Conservation (phyloP, 2,797 vertebrate genomes). For the Staurois parvus region DNA sequence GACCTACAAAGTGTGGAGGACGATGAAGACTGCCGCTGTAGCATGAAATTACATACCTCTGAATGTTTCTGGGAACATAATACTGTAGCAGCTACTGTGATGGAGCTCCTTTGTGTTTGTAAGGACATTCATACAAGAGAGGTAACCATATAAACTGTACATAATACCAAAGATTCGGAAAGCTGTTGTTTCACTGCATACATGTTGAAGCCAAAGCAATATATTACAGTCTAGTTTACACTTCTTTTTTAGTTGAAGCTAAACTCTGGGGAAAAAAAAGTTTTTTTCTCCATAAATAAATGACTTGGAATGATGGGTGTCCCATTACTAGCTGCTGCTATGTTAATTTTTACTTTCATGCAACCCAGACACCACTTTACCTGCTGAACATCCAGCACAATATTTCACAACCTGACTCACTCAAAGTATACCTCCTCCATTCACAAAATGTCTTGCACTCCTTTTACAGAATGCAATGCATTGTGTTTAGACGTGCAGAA, state of each 20-base stretch:
- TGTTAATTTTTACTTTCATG: too few species aligned
- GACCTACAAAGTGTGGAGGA: not conserved
- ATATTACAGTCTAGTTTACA: not conserved
- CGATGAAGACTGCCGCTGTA: not conserved
- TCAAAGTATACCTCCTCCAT: too few species aligned
- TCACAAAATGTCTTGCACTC: too few species aligned
- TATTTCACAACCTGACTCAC: too few species aligned
- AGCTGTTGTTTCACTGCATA: not conserved
- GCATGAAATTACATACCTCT: constrained; percentile 14
- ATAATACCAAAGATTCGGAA: not conserved
- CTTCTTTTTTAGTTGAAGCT: not conserved
- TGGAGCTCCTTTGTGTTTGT: not conserved
- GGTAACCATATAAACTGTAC: not conserved
- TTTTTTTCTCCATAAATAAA: too few species aligned
- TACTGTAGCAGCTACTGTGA: not conserved
- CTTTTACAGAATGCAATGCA: too few species aligned
- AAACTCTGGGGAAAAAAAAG: too few species aligned
- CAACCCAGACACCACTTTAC: too few species aligned
- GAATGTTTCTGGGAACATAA: constrained; percentile 4
- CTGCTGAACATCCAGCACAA: too few species aligned
- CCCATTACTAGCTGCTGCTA: too few species aligned
- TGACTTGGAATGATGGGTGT: too few species aligned
- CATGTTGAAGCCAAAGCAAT: not conserved
- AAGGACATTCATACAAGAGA: not conserved
- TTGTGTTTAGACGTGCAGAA: too few species aligned